These are phyloP conservation scores for Diorhabda elongata DNA, from an alignment of 1,140 invertebrate species.

Conservation along the genomic window DNA sequence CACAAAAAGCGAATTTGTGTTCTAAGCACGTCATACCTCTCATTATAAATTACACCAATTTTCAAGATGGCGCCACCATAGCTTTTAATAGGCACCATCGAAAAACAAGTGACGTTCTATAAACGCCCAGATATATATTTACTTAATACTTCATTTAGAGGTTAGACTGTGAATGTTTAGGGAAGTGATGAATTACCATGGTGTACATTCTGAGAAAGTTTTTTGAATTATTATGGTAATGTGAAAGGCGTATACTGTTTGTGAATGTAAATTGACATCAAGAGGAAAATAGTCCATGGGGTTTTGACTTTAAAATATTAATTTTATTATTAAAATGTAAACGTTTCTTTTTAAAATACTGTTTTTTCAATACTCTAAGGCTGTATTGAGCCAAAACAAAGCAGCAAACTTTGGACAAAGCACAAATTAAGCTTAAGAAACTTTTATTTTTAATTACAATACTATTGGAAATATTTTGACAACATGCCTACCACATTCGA, in stretches of 20 bases:
- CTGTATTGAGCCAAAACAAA: too few species aligned
- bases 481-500: too few species aligned
- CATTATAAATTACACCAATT: constrained; percentile 13
- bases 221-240: constrained; percentile 48
- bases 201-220: constrained; percentile 40
- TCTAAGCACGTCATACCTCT: constrained; percentile 1
- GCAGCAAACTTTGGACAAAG: too few species aligned
- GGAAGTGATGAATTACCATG: constrained; percentile 26
- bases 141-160: constrained; percentile 27
- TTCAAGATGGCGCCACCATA: constrained; percentile 13
- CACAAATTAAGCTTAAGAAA: too few species aligned
- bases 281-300: constrained; percentile 21
- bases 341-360: too few species aligned
- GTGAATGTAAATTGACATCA: constrained; percentile 45
- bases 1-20: neutral
- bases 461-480: too few species aligned
- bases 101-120: neutral
- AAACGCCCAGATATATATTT: constrained; percentile 26
- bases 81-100: constrained; percentile 19
- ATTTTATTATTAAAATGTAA: too few species aligned
- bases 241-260: constrained; percentile 46
- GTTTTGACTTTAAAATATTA: neutral
- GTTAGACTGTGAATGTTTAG: constrained; percentile 31
- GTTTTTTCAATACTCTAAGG: too few species aligned
- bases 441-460: too few species aligned